Evolutionary conservation across 2,797 vertebrate species (phyloP).

Genomic region (Amniataba percoides): DNA sequence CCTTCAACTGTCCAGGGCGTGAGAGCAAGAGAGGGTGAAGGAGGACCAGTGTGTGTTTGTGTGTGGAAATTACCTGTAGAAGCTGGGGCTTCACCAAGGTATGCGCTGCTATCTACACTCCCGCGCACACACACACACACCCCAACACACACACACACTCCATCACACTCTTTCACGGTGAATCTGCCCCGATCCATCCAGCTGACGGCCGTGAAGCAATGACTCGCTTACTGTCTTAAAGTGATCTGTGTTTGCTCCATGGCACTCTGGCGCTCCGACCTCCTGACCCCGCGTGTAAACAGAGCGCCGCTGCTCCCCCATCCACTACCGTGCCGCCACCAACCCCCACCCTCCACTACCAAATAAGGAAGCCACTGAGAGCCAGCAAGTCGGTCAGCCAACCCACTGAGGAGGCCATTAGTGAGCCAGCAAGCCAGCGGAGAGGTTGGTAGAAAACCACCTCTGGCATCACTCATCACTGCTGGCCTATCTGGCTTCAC

Average conservation of each 20-base stretch:
- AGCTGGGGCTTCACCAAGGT: conserved; percentile 36
- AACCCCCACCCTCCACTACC: conserved; percentile 56
- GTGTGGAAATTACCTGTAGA: conserved; percentile 69
- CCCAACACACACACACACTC: conserved; percentile 29
- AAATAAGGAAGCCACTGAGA: conserved; percentile 78
- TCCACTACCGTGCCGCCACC: conserved; percentile 46
- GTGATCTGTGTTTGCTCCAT: conserved; percentile 78
- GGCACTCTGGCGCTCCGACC: conserved; percentile 71
- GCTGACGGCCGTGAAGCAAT: conserved; percentile 43
- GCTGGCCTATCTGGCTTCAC: conserved; percentile 48
- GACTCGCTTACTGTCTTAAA: conserved; percentile 69
- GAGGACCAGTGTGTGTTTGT: conserved; percentile 45
- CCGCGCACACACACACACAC: conserved; percentile 21
- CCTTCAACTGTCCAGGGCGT: conserved; percentile 65
- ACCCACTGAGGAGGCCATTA: conserved; percentile 78
- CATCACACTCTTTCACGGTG: conserved; percentile 45
- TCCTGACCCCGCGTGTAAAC: conserved; percentile 76
- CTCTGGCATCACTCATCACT: conserved; percentile 81
- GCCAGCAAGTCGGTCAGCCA: conserved; percentile 75
- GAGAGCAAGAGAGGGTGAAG: conserved; percentile 54
- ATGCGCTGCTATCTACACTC: conserved; percentile 36
- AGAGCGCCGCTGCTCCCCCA: conserved; percentile 52
- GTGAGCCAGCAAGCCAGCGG: conserved; percentile 68
- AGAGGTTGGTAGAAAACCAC: conserved; percentile 78
- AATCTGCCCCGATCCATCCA: conserved; percentile 60